These are phyloP conservation scores for Sitta europaea DNA, from an alignment of 2,113 vertebrate genomes.

Conservation along the genomic window DNA sequence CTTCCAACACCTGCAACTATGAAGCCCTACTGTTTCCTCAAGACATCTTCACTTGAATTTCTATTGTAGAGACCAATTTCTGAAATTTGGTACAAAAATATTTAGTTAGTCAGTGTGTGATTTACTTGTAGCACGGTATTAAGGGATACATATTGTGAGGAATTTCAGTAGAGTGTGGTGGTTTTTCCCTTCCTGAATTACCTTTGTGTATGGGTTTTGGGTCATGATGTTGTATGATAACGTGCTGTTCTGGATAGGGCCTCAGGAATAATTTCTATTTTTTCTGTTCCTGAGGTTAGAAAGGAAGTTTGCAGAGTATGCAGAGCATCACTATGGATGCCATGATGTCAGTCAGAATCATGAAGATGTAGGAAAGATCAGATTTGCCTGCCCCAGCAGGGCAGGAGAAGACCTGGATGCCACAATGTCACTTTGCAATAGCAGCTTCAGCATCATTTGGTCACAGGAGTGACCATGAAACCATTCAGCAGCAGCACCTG, in stretches of 20 bases:
- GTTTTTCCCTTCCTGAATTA: neutral
- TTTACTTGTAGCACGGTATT: neutral
- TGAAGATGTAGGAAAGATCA: neutral
- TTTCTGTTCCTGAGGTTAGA: neutral
- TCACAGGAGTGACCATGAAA: rapidly evolving
- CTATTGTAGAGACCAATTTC: rapidly evolving
- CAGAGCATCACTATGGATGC: neutral
- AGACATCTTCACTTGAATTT: neutral
- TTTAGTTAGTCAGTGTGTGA: neutral
- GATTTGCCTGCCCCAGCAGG: neutral
- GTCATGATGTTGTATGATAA: neutral
- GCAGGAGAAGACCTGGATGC: neutral
- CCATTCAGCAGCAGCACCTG: rapidly evolving
- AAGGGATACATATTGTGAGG: neutral
- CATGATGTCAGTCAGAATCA: rapidly evolving
- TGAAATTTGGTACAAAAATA: neutral
- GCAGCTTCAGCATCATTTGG: neutral
- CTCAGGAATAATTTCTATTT: neutral
- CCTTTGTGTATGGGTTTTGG: neutral
- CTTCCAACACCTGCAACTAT: neutral
- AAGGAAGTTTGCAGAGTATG: neutral
- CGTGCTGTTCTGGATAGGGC: neutral
- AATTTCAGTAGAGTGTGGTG: neutral
- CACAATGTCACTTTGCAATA: neutral
- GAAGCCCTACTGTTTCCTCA: neutral